Evolutionary conservation across 2,113 vertebrate genomes (phyloP), one percentile per base, ranked within the genome.

Genomic region (Argyrosomus japonicus): DNA sequence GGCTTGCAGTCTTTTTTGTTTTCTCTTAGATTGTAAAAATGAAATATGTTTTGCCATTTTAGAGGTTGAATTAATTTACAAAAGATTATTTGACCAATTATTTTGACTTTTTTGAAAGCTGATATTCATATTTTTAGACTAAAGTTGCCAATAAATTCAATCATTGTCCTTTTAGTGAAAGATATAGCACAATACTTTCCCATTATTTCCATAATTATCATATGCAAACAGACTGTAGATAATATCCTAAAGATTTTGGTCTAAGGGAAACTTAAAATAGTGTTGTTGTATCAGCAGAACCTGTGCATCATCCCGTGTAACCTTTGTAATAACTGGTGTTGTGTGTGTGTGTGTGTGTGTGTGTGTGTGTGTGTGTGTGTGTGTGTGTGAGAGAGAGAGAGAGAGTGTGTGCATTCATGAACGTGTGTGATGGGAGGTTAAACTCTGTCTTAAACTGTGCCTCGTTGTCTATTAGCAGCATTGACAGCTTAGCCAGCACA

Each of bases 401-500:
- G 32, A 36, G 21, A 14, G 51, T 1, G 62, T 74, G 72, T 18
- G 27, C 80, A 13, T 29, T 82, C 58, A 72, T 58, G 53, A 36
- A 18, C 5, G 13, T 25, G 70, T 70, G 78, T 88, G 86, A 79
- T 75, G 56, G 72, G 70, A 79, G 88, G 84, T 94, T 90, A 91
- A 91, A 93, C 79, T 95, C 95, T 92, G 82, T 94, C 89, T 95
- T 88, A 91, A 88, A 91, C 78, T 94, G 95, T 92, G 75, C 95
- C 91, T 96, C 96, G 86, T 90, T 95, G 94, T 97, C 97, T 96
- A 96, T 99, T 97, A 97, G 96, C 94, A 95, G 87, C 92, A 90
- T 95, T 97, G 97, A 97, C 97, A 97, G 95, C 96, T 96, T 96
- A 96, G 97, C 96, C 94, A 97, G 96, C 96, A 95, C 96, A 93